Conservation (phyloP, 2,888 invertebrate genomes). For the Chloroclystis v-ata region DNA sequence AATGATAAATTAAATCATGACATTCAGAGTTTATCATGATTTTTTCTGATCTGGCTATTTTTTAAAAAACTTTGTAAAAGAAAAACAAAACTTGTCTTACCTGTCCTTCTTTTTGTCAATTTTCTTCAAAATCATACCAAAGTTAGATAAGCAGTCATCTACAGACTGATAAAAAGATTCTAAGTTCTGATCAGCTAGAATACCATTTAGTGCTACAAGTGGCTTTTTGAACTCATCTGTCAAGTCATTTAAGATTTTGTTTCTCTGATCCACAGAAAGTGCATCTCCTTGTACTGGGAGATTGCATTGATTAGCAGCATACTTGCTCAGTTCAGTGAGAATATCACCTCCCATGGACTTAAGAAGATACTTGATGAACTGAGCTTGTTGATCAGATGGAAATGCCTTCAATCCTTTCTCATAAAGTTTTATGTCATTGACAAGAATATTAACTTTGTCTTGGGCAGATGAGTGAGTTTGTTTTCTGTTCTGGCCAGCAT, state of each 20-base stretch:
- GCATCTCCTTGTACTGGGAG: slow-evolving; percentile 79
- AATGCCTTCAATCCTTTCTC: slow-evolving; percentile 86
- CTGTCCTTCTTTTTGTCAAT: slow-evolving; percentile 92
- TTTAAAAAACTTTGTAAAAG: too few species aligned
- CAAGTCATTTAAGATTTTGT: slow-evolving; percentile 83
- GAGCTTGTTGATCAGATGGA: slow-evolving; percentile 80
- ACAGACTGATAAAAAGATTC: slow-evolving; percentile 89
- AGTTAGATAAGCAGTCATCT: slow-evolving; percentile 83
- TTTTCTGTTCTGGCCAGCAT: slow-evolving; percentile 82
- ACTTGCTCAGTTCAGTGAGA: slow-evolving; percentile 86
- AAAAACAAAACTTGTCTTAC: slow-evolving; percentile 45
- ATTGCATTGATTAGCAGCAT: slow-evolving; percentile 86
- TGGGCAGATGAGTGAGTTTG: slow-evolving; percentile 89
- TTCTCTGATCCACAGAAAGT: slow-evolving; percentile 81
- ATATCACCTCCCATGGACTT: slow-evolving; percentile 91
- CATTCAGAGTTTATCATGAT: too few species aligned
- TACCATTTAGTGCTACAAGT: slow-evolving; percentile 82
- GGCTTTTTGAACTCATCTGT: slow-evolving; percentile 83
- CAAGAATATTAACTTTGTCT: slow-evolving; percentile 87
- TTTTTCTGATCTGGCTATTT: too few species aligned
- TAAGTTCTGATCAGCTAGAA: slow-evolving; percentile 82
- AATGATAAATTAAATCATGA: too few species aligned
- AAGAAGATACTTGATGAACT: slow-evolving; percentile 88
- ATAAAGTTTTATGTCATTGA: slow-evolving; percentile 86
- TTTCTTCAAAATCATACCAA: slow-evolving; percentile 90